Conservation (phyloP, 2,113 vertebrate genomes). For the Eonycteris spelaea region DNA sequence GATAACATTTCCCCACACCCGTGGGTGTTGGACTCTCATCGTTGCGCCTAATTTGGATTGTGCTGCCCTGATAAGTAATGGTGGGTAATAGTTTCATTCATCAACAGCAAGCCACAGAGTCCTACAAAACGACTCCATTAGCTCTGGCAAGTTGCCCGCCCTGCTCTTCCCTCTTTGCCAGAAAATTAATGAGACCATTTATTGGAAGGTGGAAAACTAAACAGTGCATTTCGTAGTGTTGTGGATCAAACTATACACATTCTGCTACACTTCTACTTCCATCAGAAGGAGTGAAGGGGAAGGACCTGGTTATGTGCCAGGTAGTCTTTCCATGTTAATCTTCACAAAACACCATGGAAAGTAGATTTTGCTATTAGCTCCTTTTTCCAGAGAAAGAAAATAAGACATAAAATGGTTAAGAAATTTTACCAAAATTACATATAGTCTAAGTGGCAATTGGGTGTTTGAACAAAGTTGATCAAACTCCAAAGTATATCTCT, state of each 20-base stretch:
- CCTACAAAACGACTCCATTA: constrained; percentile 57
- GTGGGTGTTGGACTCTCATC: background rate
- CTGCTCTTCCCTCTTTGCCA: constrained; percentile 41
- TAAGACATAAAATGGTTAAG: background rate
- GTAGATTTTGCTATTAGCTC: background rate
- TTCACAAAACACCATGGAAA: background rate
- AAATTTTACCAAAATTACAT: background rate
- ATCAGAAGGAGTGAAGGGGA: background rate
- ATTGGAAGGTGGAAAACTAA: constrained; percentile 49
- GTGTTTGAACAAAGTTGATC: background rate
- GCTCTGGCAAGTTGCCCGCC: constrained; percentile 51
- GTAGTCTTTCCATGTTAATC: background rate
- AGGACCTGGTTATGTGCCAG: background rate
- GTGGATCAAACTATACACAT: background rate
- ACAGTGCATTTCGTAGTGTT: background rate
- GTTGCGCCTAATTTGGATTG: constrained; percentile 12
- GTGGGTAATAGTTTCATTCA: constrained; percentile 28
- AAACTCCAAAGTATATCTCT: background rate
- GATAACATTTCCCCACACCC: background rate
- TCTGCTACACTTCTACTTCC: background rate
- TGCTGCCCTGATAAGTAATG: constrained; percentile 11
- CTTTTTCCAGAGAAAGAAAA: background rate
- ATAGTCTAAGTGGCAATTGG: background rate
- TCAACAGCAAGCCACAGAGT: constrained; percentile 12
- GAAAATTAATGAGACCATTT: constrained; percentile 66